Evolutionary conservation across 2,113 vertebrate genomes (phyloP).

Genomic region (Paramisgurnus dabryanus): DNA sequence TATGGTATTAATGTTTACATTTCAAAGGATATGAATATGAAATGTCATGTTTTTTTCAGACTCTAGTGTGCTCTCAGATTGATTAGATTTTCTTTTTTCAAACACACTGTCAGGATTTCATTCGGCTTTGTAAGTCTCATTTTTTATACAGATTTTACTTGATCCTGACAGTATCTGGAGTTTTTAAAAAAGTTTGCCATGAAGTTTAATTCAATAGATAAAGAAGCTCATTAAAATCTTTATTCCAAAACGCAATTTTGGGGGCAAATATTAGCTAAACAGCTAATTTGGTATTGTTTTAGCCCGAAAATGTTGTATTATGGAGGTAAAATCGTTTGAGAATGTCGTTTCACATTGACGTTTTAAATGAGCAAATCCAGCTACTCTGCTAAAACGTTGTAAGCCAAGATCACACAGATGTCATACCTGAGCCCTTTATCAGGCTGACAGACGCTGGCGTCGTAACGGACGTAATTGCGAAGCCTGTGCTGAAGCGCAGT

Average conservation of each 20-base stretch:
- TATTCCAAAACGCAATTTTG: too few relatives aligned
- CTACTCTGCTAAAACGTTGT: background rate
- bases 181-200: background rate
- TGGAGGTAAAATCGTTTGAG: too few relatives aligned
- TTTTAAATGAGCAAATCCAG: background rate
- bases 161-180: background rate
- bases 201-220: background rate
- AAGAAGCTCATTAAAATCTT: background rate
- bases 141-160: background rate
- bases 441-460: conserved; percentile 23
- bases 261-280: too few relatives aligned
- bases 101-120: conserved; percentile 18
- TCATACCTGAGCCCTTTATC: conserved; percentile 28
- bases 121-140: background rate
- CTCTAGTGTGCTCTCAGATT: conserved; percentile 18
- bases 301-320: too few relatives aligned
- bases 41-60: conserved; percentile 6
- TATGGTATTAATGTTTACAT: conserved; percentile 32
- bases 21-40: conserved; percentile 23
- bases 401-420: background rate
- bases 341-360: too few relatives aligned
- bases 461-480: conserved; percentile 29
- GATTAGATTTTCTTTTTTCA: conserved; percentile 28
- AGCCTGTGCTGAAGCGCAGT: conserved; percentile 12
- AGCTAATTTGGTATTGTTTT: too few relatives aligned